Percentiles rank a stretch among this genome's conserved stretches.
phyloP scores from a whole-genome alignment of 2,113 vertebrate genomes.

The Argyrosomus japonicus region DNA sequence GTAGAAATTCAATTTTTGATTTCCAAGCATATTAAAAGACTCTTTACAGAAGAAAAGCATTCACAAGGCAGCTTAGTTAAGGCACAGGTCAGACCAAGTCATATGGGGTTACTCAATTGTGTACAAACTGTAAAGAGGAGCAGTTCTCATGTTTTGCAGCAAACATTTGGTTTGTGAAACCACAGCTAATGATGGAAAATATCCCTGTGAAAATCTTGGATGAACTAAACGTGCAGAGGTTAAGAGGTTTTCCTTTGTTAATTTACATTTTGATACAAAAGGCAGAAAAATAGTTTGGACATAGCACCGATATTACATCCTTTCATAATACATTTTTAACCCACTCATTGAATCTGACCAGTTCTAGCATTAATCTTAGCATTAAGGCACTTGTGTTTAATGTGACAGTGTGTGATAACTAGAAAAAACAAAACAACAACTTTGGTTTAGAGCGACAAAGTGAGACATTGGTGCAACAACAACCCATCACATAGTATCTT shows the following conservation, averaged over 20 bases:
- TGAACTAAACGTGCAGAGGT: background rate
- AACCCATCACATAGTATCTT: constrained; percentile 57
- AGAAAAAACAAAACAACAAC: background rate
- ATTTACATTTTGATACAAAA: constrained; percentile 1
- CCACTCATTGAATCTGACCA: constrained; percentile 58
- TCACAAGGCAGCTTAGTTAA: constrained; percentile 19
- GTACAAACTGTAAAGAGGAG: background rate
- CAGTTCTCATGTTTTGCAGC: constrained; percentile 1
- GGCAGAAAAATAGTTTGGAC: constrained; percentile 3
- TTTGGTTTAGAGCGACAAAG: constrained; percentile 40
- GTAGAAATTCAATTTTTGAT: constrained; percentile 27
- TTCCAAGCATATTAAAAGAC: constrained; percentile 47
- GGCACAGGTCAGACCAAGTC: constrained; percentile 53
- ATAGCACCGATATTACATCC: constrained; percentile 7
- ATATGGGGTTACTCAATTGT: constrained; percentile 33
- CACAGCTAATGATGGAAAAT: background rate
- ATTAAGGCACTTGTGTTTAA: constrained; percentile 58
- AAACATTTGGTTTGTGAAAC: constrained; percentile 14
- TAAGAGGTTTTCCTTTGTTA: background rate
- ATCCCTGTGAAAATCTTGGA: background rate
- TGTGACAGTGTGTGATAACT: constrained; percentile 9
- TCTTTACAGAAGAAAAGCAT: constrained; percentile 36
- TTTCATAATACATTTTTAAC: constrained; percentile 17
- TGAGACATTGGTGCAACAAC: constrained; percentile 34
- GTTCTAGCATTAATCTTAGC: constrained; percentile 18